Base-by-base conservation (phyloP, 2,113 vertebrate species). In the Solenodon paradoxus region DNA sequence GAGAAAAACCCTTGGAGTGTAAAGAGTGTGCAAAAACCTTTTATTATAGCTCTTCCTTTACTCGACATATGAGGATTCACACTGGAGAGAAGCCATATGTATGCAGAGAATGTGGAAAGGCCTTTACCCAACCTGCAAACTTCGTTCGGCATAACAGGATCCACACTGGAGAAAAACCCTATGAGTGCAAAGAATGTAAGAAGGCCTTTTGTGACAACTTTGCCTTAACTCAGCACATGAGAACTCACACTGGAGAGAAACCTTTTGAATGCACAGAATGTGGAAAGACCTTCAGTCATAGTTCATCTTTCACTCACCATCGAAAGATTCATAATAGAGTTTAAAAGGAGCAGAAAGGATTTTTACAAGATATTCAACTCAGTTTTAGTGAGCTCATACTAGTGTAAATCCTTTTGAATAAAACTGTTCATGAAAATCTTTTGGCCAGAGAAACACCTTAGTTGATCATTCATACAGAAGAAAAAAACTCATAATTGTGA, bases 101-200 rank as follows among this genome's bases (percentile, higher is more conserved):
- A 24, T 97, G 93, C 45, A 96, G 91, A 85, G 92, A 97, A 72
- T 93, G 95, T 77, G 96, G 83, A 77, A 98, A 95, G 74, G 95
- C 92, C 49, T 98, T 98, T 77, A 69, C 88, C 38, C 96, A 97
- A 6, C 87, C 85, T 38, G 96, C 93, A 32, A 94, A 96, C 53
- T 92, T 98, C 89, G 98, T 98, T 94, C 97, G 97, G 88, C 96
- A 98, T 95, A 98, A 97, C 49, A 98, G 90, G 68, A 85, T 95
- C 32, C 96, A 97, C 19, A 96, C 90, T 68, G 79, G 87, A 66
- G 94, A 93, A 66, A 97, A 96, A 40, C 94, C 97, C 5, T 97
- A 82, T 38, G 42, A 95, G 32, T 97, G 93, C 80, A 81, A 75
- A 72, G 84, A 95, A 16, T 97, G 96, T 72, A 75, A 90, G 30